Conservation (phyloP, 2,113 vertebrate species). For the Pachyramphus minor region DNA sequence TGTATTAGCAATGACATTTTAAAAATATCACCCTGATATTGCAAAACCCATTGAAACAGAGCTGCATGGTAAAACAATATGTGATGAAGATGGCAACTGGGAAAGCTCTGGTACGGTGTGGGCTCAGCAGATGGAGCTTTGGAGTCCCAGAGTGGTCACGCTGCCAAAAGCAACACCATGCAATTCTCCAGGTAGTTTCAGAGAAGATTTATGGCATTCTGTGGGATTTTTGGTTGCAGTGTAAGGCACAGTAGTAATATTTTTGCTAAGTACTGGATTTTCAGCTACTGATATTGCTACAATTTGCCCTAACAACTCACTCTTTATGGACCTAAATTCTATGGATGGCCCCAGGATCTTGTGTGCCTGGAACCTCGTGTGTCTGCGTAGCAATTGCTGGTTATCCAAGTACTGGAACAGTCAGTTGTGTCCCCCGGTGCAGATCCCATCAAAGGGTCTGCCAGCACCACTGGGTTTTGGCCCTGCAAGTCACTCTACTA, state of each 20-base stretch:
- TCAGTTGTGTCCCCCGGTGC: neutral
- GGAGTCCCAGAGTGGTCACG: neutral
- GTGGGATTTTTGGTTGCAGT: neutral
- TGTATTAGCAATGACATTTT: neutral
- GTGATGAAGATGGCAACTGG: neutral
- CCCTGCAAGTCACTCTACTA: neutral
- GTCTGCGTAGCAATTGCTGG: neutral
- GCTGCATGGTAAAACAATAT: neutral
- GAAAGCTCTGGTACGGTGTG: neutral
- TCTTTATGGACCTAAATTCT: neutral
- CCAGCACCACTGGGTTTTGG: neutral
- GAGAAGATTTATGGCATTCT: neutral
- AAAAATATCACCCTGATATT: neutral
- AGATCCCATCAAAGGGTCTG: neutral
- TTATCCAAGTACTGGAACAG: neutral
- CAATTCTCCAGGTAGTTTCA: neutral
- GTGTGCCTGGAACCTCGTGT: neutral
- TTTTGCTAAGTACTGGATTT: neutral
- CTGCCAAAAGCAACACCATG: neutral
- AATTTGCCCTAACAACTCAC: neutral
- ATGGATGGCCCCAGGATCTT: neutral
- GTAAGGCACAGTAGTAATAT: neutral
- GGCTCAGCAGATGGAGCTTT: slow-evolving; percentile 33
- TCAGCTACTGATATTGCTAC: neutral
- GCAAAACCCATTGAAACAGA: neutral